Base-by-base conservation (phyloP, 1,140 invertebrate species). In the Akabosia matsudoensis region DNA sequence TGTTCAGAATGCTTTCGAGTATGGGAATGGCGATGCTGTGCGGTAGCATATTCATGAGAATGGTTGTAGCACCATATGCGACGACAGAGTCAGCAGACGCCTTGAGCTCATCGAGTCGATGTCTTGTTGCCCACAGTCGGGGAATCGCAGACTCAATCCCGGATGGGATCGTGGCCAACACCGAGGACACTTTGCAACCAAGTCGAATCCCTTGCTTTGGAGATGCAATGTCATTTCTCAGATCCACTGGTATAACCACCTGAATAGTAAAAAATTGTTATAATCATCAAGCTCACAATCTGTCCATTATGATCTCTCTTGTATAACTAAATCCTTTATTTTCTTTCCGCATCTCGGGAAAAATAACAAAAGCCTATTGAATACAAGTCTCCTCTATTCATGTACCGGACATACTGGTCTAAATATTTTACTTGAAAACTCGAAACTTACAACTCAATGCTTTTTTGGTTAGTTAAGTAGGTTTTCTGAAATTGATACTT, bases 91-190 rank as follows among this genome's bases (percentile, higher is more conserved):
- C 87, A 3, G 88, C 85, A 51, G 86, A 87, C 1, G 84, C 83
- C 80, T 87, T 80, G 31, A 88, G 82, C 28, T 87, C 83, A 34
- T 87, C 86, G 83, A 89, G 85, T 7, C 83, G 81, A 52, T 85
- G 82, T 37, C 88, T 84, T 24, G 88, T 85, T 34, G 86, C 86
- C 89, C 89, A 90, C 3, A 90, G 84, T n/a, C 88, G 82, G 13
- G 89, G 89, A 61, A 90, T 87, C n/a, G 87, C 86, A 13, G 87
- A 88, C 81, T 89, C 88, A 1, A 85, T 86, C 74, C 86, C 86
- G 14, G 87, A 85, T 13, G 88, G 88, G 28, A 89, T 81, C 3
- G 84, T 80, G 2, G 87, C 77, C 30, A 85, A 80, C 1, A 88
- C 85, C 22, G 87, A 83, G 0, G 87, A 82, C 74, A 85, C 86